Conservation (phyloP, 2,888 invertebrate species). For the Ganaspis brasiliensis region DNA sequence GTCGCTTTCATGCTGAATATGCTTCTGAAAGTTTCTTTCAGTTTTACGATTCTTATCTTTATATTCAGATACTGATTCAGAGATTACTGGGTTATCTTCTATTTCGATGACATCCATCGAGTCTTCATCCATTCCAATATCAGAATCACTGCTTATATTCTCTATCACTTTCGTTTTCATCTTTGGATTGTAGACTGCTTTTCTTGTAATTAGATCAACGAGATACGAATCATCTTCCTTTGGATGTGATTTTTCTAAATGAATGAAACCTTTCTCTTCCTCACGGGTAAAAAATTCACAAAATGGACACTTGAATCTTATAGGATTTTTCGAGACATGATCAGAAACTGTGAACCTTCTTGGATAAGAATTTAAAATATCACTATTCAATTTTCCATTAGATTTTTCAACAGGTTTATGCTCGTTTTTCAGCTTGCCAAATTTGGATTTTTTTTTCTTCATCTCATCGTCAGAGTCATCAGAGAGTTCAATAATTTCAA, state of each 20-base stretch:
- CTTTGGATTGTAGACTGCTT: neutral
- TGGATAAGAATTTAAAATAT: no score
- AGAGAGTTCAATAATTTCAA: neutral
- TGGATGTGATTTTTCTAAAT: neutral
- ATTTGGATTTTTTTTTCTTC: neutral
- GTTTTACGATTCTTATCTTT: no score
- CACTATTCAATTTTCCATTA: no score
- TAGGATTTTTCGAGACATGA: neutral
- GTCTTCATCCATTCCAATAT: neutral
- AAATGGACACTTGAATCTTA: neutral
- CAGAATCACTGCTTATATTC: neutral
- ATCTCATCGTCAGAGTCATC: neutral
- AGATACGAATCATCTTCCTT: neutral
- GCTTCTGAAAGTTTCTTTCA: no score
- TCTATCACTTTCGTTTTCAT: neutral
- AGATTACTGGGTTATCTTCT: neutral
- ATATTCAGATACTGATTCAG: neutral
- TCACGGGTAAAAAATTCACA: neutral
- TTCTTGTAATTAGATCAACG: neutral
- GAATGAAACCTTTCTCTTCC: neutral
- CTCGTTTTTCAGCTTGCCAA: neutral
- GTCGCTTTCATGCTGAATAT: no score
- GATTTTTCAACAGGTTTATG: neutral
- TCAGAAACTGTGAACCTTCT: neutral
- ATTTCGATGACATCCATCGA: neutral